These are phyloP conservation scores for Sebastes variabilis DNA, from an alignment of 2,797 vertebrate genomes.

Conservation along the genomic window DNA sequence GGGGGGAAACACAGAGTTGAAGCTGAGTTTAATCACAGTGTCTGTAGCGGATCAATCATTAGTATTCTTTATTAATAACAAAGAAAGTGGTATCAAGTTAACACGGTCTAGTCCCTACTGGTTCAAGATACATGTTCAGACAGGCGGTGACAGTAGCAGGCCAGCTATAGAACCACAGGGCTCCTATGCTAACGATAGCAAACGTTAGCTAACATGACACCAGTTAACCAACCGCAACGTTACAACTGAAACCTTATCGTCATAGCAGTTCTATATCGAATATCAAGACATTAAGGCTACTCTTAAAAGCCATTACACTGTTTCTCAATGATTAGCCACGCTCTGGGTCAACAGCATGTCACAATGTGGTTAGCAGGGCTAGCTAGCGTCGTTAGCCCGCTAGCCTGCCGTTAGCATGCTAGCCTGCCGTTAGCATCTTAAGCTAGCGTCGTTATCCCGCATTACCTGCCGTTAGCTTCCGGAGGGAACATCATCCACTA, in stretches of 20 bases:
- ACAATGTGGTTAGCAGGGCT: conserved; percentile 52
- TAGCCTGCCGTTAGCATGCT: not conserved
- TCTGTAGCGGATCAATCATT: rapidly evolving
- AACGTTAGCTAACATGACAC: not conserved
- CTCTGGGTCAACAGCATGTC: not conserved
- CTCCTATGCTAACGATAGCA: conserved; percentile 7
- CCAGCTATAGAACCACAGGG: conserved; percentile 11
- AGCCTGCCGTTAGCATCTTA: not conserved
- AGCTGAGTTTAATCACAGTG: not conserved
- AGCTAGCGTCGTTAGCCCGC: conserved; percentile 23
- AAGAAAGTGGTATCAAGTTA: not conserved
- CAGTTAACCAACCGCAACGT: not conserved
- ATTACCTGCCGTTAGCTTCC: too few species aligned
- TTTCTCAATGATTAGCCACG: not conserved
- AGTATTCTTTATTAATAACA: not conserved
- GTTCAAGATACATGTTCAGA: conserved; percentile 14
- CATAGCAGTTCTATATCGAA: not conserved
- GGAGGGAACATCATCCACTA: conserved; percentile 1
- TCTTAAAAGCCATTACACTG: not conserved
- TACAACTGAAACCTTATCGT: not conserved
- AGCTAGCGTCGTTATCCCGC: too few species aligned
- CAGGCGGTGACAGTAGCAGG: conserved; percentile 48
- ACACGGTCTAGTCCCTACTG: not conserved
- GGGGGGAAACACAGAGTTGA: not conserved
- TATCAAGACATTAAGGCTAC: rapidly evolving